phyloP scores from a whole-genome alignment of 2,797 vertebrate genomes.

The Garrulus glandarius region DNA sequence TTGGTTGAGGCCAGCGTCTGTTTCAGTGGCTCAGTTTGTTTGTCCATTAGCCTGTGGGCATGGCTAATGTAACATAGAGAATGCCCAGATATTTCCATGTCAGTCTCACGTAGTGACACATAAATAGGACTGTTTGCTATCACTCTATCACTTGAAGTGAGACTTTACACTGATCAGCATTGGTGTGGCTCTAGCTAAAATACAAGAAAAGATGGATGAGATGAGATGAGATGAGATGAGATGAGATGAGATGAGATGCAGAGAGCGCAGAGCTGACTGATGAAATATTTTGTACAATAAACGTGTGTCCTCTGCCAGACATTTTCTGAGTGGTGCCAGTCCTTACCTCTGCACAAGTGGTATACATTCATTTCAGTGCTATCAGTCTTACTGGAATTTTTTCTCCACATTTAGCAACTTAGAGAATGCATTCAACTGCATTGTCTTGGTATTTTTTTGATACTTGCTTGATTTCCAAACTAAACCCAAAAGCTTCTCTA shows the following conservation, averaged over 20 bases:
- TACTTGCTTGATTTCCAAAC: neutral
- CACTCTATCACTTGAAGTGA: neutral
- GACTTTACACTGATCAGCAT: neutral
- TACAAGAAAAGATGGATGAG: neutral
- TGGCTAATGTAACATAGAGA: neutral
- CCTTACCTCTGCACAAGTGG: neutral
- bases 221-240: neutral
- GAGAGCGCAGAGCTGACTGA: neutral
- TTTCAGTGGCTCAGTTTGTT: neutral
- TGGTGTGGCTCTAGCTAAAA: neutral
- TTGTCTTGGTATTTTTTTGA: neutral
- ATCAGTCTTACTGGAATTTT: neutral
- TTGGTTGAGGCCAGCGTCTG: neutral
- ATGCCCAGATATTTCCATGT: neutral
- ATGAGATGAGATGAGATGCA: neutral
- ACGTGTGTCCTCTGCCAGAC: neutral
- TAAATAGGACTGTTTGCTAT: neutral
- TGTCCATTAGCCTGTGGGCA: neutral
- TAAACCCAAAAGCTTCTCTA: neutral
- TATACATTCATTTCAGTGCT: neutral
- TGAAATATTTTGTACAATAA: neutral
- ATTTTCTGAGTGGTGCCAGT: neutral
- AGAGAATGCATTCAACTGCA: neutral
- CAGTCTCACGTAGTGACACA: rapidly evolving
- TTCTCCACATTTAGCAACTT: neutral